Conservation (phyloP, 2,797 vertebrate species). For the Tragelaphus oryx region DNA sequence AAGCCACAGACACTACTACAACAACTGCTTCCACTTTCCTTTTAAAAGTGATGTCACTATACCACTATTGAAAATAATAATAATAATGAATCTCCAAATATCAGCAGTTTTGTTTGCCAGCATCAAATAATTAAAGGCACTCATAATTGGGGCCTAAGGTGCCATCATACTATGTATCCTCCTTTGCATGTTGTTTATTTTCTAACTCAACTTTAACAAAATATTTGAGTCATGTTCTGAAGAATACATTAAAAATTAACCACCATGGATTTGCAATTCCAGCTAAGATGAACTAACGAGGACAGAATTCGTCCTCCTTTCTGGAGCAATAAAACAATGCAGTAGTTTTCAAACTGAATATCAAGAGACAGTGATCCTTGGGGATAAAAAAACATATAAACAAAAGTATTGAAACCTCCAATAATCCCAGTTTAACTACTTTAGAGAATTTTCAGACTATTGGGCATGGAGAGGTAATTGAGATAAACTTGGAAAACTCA, state of each 20-base stretch:
- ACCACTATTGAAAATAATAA: not conserved
- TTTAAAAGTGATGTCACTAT: not conserved
- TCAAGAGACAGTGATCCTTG: not conserved
- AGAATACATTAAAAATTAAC: not conserved
- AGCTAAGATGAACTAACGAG: not conserved
- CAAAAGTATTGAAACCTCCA: not conserved
- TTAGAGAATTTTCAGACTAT: not conserved
- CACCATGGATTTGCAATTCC: not conserved
- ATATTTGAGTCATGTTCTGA: not conserved
- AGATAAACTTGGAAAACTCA: not conserved
- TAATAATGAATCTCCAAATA: not conserved
- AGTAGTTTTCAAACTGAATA: not conserved
- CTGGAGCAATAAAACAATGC: not conserved
- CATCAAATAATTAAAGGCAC: not conserved
- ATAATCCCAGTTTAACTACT: not conserved
- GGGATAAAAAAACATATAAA: not conserved
- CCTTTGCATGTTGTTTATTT: not conserved
- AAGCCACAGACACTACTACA: not conserved
- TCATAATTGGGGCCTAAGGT: not conserved
- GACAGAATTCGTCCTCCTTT: not conserved
- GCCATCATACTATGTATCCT: not conserved
- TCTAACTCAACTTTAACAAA: not conserved
- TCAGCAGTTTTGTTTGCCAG: not conserved
- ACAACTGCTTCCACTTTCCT: not conserved
- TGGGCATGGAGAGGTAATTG: not conserved